Conservation (phyloP, 2,888 invertebrate species). For the Lasioglossum calceatum region DNA sequence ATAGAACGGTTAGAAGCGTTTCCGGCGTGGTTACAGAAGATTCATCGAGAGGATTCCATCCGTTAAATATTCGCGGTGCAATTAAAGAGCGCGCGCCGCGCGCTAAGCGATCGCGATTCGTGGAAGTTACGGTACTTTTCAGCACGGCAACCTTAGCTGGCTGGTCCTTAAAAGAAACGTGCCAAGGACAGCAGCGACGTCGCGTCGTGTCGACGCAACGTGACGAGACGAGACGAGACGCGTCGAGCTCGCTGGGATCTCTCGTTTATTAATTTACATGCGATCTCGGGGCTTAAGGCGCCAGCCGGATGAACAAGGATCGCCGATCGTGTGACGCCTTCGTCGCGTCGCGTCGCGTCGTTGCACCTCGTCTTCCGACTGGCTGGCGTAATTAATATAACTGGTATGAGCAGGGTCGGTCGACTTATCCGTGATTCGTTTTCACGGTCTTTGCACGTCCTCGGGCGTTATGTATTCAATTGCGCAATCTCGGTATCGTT, state of each 20-base stretch:
- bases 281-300: slow-evolving; percentile 44
- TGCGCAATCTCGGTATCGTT: slow-evolving; percentile 40
- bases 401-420: slow-evolving; percentile 14
- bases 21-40: neutral
- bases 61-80: neutral
- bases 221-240: neutral
- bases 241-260: slow-evolving; percentile 19
- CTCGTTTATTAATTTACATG: slow-evolving; percentile 64
- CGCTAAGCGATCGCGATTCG: slow-evolving; percentile 53
- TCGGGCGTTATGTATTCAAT: slow-evolving; percentile 32
- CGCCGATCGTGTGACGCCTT: slow-evolving; percentile 21
- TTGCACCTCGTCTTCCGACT: slow-evolving; percentile 31
- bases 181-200: slow-evolving; percentile 63
- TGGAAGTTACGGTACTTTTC: slow-evolving; percentile 62
- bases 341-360: neutral
- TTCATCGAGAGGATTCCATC: neutral
- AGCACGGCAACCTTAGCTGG: slow-evolving; percentile 45
- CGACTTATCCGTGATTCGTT: slow-evolving; percentile 28
- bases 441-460: slow-evolving; percentile 49
- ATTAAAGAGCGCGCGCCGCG: slow-evolving; percentile 12
- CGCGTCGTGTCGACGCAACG: neutral
- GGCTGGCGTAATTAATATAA: slow-evolving; percentile 43
- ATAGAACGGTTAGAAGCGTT: neutral
- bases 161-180: slow-evolving; percentile 69
- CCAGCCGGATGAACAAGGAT: slow-evolving; percentile 32